Percentiles rank a stretch among this genome's conserved stretches.
Evolutionary conservation across 2,797 vertebrate species (phyloP).

Genomic region (Myripristis jacobus): DNA sequence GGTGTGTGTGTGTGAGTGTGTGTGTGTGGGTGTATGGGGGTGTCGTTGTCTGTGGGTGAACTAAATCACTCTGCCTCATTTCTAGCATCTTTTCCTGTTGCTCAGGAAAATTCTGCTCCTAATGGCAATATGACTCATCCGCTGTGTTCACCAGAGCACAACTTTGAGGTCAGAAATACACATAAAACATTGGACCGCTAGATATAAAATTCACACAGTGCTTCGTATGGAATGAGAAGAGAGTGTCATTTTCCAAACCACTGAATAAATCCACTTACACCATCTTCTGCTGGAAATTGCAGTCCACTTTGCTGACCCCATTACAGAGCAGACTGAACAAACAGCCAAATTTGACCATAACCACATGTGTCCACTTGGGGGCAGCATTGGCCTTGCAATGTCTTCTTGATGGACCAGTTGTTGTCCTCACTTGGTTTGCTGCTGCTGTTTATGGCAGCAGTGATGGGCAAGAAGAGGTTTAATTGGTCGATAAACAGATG

Average conservation of each 20-base stretch:
- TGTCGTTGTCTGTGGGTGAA: conserved; percentile 35
- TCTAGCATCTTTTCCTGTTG: conserved; percentile 3
- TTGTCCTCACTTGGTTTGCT: conserved; percentile 16
- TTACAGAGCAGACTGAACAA: conserved; percentile 18
- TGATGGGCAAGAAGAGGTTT: conserved; percentile 33
- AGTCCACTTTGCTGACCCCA: conserved; percentile 20
- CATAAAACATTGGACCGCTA: not conserved
- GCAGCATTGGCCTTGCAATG: conserved; percentile 67
- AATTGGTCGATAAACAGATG: conserved; percentile 40
- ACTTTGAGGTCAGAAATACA: conserved; percentile 27
- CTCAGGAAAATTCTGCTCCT: conserved; percentile 34
- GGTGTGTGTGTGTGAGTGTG: conserved; percentile 39
- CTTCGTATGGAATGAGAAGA: conserved; percentile 10
- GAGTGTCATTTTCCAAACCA: conserved; percentile 23
- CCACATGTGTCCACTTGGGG: conserved; percentile 66
- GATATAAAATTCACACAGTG: conserved; percentile 2
- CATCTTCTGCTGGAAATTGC: conserved; percentile 1
- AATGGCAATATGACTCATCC: conserved; percentile 50
- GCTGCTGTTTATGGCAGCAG: conserved; percentile 44
- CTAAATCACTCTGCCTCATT: conserved; percentile 33
- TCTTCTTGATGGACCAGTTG: not conserved
- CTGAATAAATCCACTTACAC: not conserved
- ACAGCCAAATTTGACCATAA: conserved; percentile 1
- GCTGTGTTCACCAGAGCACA: conserved; percentile 21
- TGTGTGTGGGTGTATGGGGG: conserved; percentile 18